Evolutionary conservation across 2,888 invertebrate species (phyloP).

Genomic region (Minunthozetes semirufus): DNA sequence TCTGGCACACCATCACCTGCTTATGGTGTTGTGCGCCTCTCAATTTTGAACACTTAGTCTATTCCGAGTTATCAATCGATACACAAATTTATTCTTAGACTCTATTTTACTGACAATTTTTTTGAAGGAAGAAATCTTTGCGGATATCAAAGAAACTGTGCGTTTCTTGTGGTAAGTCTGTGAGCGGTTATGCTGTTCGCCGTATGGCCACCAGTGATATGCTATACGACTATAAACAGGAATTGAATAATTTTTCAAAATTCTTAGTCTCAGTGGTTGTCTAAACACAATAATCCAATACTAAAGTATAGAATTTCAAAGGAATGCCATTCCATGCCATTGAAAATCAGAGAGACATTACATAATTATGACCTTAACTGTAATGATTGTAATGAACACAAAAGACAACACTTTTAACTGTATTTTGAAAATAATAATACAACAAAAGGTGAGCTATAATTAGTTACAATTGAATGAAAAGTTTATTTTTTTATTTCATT

Average conservation of each 20-base stretch:
- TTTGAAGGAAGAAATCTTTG: not conserved
- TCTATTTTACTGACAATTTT: not conserved
- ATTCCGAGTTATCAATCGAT: not conserved
- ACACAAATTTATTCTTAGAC: not conserved
- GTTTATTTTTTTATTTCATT: not conserved
- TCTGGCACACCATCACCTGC: constrained; percentile 16
- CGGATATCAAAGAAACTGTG: not conserved
- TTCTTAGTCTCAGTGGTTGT: not conserved
- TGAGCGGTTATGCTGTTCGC: not conserved
- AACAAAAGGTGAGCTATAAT: not conserved
- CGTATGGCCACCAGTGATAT: not conserved
- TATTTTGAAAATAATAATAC: not conserved
- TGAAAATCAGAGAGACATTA: not conserved
- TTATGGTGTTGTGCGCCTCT: not conserved
- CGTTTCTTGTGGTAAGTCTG: not conserved
- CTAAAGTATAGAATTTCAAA: not conserved
- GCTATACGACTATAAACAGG: not conserved
- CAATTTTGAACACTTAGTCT: not conserved
- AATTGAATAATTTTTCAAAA: not conserved
- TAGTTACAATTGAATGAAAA: not conserved
- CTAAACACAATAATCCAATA: not conserved
- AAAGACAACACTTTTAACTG: not conserved
- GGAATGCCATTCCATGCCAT: not conserved
- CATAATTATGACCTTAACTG: not conserved
- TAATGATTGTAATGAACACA: not conserved